Percentiles rank a stretch among this genome's conserved stretches.
Conservation (phyloP, 2,888 invertebrate genomes). For the Lysandra bellargus region DNA sequence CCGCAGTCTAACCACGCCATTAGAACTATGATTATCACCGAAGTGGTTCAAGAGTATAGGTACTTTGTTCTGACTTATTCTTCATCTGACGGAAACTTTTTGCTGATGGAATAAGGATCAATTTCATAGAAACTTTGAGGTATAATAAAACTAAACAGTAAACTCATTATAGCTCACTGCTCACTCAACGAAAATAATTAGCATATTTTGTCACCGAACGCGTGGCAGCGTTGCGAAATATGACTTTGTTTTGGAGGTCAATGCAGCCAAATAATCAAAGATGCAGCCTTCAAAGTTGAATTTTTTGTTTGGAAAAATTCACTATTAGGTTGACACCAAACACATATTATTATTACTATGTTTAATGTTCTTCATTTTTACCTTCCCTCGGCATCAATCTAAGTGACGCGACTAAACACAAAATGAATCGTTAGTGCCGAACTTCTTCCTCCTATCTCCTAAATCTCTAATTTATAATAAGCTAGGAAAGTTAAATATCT, state of each 20-base stretch:
- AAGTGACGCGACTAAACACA: no score
- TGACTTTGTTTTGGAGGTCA: neutral
- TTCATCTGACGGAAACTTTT: neutral
- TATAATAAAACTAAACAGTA: neutral
- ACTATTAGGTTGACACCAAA: neutral
- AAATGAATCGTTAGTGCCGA: no score
- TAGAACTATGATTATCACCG: conserved; percentile 3
- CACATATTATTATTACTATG: no score
- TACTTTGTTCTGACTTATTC: neutral
- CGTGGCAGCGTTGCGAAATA: neutral
- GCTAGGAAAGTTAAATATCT: neutral
- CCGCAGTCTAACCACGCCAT: conserved; percentile 25
- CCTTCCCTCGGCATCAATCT: no score
- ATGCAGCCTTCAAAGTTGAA: neutral
- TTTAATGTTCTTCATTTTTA: no score
- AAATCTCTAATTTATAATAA: no score
- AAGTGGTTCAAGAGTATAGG: conserved; percentile 10
- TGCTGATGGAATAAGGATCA: neutral
- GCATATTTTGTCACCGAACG: conserved; percentile 7
- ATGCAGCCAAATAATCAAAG: neutral
- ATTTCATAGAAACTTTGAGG: neutral
- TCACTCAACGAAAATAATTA: conserved; percentile 14
- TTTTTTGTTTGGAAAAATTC: neutral
- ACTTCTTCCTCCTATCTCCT: no score
- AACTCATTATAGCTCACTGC: neutral